Conservation (phyloP, 1,140 invertebrate species). For the Drusus annulatus region DNA sequence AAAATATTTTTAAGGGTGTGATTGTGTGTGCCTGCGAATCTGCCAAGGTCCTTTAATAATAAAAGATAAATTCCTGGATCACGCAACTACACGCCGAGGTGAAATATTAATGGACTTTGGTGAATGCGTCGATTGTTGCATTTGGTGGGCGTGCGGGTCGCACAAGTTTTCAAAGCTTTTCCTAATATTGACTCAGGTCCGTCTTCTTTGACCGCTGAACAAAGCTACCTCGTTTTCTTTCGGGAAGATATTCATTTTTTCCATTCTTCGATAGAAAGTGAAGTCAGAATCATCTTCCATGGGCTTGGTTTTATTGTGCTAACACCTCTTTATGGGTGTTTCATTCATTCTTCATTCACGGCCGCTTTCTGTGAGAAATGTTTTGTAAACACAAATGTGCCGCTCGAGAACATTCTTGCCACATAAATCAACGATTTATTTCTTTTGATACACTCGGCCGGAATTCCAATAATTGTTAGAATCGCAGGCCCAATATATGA, state of each 20-base stretch:
- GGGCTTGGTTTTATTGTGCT: conserved; percentile 47
- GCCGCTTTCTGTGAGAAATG: conserved; percentile 48
- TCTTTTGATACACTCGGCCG: neutral
- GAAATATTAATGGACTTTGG: conserved; percentile 51
- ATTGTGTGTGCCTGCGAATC: neutral
- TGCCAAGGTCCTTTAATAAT: conserved; percentile 23
- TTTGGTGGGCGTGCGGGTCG: conserved; percentile 49
- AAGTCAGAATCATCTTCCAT: conserved; percentile 22
- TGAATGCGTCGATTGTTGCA: neutral
- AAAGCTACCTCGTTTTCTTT: conserved; percentile 35
- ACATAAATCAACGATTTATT: conserved; percentile 53
- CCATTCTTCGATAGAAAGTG: conserved; percentile 36
- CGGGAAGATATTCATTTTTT: conserved; percentile 22
- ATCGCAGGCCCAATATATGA: too few relatives aligned
- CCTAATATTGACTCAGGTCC: conserved; percentile 57
- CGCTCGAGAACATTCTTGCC: conserved; percentile 47
- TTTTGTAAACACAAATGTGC: conserved; percentile 58
- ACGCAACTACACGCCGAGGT: conserved; percentile 48
- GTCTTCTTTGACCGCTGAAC: conserved; percentile 33
- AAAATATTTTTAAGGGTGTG: neutral
- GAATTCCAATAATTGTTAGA: neutral
- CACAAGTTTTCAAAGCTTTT: conserved; percentile 31
- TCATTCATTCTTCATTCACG: conserved; percentile 47
- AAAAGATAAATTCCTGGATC: conserved; percentile 2
- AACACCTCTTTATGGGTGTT: conserved; percentile 56